Conservation (phyloP, 2,888 invertebrate genomes). For the Pterobdella sp. region DNA sequence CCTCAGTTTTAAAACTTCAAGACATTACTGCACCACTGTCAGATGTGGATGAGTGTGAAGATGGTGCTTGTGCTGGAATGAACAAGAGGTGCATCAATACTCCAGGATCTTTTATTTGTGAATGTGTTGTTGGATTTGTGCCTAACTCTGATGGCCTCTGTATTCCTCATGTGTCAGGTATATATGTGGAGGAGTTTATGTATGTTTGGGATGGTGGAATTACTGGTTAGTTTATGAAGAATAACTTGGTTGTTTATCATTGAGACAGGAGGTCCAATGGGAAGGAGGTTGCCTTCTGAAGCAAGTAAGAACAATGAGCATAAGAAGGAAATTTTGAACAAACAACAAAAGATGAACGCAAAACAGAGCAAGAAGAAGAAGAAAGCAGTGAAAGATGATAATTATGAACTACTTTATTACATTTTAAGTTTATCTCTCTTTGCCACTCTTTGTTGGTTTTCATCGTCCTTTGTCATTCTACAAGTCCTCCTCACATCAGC, state of each 20-base stretch:
- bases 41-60: conserved; percentile 45
- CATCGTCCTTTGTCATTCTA: conserved; percentile 22
- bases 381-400: neutral
- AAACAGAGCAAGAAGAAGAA: conserved; percentile 14
- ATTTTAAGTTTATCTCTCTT: conserved; percentile 26
- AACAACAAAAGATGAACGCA: neutral
- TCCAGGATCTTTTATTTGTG: conserved; percentile 43
- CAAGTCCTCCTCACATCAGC: conserved; percentile 29
- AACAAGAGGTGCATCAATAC: conserved; percentile 41
- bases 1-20: too few relatives aligned
- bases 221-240: neutral
- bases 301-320: neutral
- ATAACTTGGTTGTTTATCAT: neutral
- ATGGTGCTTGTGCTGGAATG: conserved; percentile 39
- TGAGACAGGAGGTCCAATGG: neutral
- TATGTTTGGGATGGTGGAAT: neutral
- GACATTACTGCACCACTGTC: conserved; percentile 21
- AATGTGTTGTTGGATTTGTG: conserved; percentile 40
- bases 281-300: neutral
- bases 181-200: neutral
- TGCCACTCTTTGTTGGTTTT: conserved; percentile 22
- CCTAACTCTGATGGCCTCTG: conserved; percentile 39
- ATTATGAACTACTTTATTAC: conserved; percentile 28
- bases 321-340: neutral
- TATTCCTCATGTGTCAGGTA: conserved; percentile 40